These are phyloP conservation scores for Syngnathus floridae DNA, from an alignment of 2,113 vertebrate species.

Conservation along the genomic window DNA sequence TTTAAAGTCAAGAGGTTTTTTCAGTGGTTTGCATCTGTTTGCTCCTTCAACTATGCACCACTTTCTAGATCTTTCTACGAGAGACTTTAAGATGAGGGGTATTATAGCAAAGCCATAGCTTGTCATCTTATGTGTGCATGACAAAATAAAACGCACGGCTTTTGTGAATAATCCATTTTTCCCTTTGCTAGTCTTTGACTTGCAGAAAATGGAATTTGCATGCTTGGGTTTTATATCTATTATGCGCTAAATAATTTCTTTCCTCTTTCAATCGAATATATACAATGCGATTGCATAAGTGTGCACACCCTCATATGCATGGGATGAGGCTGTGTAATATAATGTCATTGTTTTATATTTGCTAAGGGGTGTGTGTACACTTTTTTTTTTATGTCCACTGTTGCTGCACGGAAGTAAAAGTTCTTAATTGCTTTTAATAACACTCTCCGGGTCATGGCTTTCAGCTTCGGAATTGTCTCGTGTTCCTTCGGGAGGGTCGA, in stretches of 20 bases:
- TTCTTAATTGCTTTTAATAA: neutral
- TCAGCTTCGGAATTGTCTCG: neutral
- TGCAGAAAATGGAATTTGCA: neutral
- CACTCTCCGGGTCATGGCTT: neutral
- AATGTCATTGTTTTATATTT: neutral
- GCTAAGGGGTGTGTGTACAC: neutral
- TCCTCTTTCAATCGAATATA: neutral
- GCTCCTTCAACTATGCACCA: neutral
- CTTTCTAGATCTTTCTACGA: slow-evolving; percentile 1
- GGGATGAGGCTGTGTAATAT: neutral
- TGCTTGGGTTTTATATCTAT: neutral
- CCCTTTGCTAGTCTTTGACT: neutral
- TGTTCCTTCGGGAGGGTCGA: slow-evolving; percentile 4
- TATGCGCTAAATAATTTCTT: neutral
- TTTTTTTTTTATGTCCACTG: neutral
- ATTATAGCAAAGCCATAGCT: neutral
- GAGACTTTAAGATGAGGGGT: neutral
- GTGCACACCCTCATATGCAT: neutral
- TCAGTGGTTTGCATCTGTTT: neutral
- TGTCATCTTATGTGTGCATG: slow-evolving; percentile 1
- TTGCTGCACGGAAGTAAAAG: neutral
- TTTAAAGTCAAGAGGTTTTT: neutral
- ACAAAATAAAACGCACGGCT: slow-evolving; percentile 1
- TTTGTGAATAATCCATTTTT: slow-evolving; percentile 4
- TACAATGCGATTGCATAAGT: neutral